Base-by-base conservation (phyloP, 1,140 invertebrate genomes). In the Drosophila mauritiana region DNA sequence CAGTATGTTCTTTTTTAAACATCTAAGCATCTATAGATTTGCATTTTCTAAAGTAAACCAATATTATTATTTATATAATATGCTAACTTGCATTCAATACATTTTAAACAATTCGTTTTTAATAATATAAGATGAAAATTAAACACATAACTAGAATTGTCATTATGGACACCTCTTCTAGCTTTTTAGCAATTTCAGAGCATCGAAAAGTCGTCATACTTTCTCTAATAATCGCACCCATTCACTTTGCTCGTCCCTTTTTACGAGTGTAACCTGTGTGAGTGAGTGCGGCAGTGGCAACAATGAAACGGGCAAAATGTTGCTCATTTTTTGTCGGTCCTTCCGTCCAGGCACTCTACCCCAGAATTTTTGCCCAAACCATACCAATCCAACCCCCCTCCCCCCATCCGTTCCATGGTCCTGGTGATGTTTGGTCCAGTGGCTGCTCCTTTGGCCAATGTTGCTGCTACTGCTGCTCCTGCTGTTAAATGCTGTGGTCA, bases 291-390 rank as follows among this genome's bases (percentile, higher is more conserved):
- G 77, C 67, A 63, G 49, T 77, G 81, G 73, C 73, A 81, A 75
- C 82, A 85, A 86, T 85, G 81, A 86, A 85, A 85, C 82, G 74
- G 59, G 81, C 63, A 85, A 85, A 85, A 85, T 85, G 78, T 81
- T 86, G 82, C 82, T 86, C 78, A 75, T 78, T 85, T 85, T 85
- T 84, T 84, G 62, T 59, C 45, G 61, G 27, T 57, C 43, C 43
- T 53, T 62, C 43, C 46, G 40, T 55, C 42, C 17, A 17, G n/a
- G n/a, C 48, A 34, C 15, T 34, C 53, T 22, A 5, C 37, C 15
- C 37, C n/a, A 52, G 46, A 54, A 43, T 36, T 46, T 46, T 49
- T 34, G 20, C 36, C 36, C 63, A 13, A 13, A 10, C 25, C 25
- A 27, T 6, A 5, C 27, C 27, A 27, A 27, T 6, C 27, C 27